Conservation (phyloP, 2,113 vertebrate species). For the Microtus ochrogaster region DNA sequence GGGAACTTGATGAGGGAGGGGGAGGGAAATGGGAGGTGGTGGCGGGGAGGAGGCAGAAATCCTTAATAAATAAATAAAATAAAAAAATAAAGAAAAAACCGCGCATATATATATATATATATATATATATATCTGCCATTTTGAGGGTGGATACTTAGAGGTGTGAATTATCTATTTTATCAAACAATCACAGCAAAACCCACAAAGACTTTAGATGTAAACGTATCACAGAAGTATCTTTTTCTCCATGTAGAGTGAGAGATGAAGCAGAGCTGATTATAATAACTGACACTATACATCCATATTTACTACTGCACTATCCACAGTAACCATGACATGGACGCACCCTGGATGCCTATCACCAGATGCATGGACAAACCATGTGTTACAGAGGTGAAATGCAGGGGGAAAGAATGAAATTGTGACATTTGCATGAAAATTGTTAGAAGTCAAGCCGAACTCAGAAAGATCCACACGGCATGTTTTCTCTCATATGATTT, state of each 20-base stretch:
- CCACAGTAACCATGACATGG: too few relatives aligned
- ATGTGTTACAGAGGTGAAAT: neutral
- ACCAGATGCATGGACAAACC: neutral
- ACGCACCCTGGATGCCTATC: neutral
- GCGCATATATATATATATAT: too few relatives aligned
- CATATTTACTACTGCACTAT: neutral
- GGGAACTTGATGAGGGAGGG: too few relatives aligned
- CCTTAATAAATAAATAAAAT: too few relatives aligned
- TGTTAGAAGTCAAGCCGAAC: neutral
- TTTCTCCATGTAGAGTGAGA: neutral
- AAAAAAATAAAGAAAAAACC: too few relatives aligned
- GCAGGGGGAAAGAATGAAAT: neutral
- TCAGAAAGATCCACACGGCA: neutral
- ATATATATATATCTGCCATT: neutral
- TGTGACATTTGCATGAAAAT: neutral
- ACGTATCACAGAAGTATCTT: neutral
- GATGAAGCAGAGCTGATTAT: neutral
- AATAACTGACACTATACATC: neutral
- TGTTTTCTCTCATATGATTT: neutral
- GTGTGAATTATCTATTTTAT: neutral
- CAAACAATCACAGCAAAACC: neutral
- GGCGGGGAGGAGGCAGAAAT: too few relatives aligned
- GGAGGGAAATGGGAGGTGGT: too few relatives aligned
- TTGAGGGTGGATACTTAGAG: neutral
- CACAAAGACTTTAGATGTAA: constrained; percentile 12